phyloP scores from a whole-genome alignment of 2,797 vertebrate species.

The Pseudotriccus pelzelni region DNA sequence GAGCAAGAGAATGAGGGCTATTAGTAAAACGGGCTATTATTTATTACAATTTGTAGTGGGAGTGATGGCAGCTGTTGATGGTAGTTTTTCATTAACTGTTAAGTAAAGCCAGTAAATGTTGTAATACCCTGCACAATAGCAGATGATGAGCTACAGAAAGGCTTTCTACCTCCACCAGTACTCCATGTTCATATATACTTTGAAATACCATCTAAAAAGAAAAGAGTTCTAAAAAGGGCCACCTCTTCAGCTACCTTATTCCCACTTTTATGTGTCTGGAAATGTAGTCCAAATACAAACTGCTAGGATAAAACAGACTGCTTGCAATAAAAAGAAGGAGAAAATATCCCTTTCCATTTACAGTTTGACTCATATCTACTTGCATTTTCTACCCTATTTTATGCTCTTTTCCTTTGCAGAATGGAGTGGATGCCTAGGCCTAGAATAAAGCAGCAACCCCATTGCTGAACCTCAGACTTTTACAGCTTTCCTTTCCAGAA shows the following conservation, averaged over 20 bases:
- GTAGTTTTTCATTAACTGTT: slow-evolving; percentile 36
- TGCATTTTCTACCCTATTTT: background rate
- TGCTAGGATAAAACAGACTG: background rate
- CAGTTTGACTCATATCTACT: background rate
- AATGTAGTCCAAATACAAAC: background rate
- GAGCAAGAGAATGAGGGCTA: background rate
- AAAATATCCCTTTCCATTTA: background rate
- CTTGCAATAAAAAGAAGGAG: background rate
- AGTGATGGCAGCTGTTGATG: slow-evolving; percentile 53
- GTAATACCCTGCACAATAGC: background rate
- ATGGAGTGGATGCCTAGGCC: background rate
- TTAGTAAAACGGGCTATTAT: slow-evolving; percentile 18
- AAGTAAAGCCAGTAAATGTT: slow-evolving; percentile 11
- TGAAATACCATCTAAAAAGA: background rate
- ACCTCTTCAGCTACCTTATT: background rate
- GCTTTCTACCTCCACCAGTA: background rate
- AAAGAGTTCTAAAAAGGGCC: background rate
- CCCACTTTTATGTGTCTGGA: background rate
- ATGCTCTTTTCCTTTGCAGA: background rate
- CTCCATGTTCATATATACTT: background rate
- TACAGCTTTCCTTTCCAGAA: background rate
- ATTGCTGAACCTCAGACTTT: background rate
- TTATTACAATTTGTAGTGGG: slow-evolving; percentile 32
- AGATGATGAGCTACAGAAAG: background rate
- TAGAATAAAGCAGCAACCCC: background rate